Evolutionary conservation across 2,888 invertebrate species (phyloP), one percentile per base, ranked within the genome.

Genomic region (Rutpela maculata): DNA sequence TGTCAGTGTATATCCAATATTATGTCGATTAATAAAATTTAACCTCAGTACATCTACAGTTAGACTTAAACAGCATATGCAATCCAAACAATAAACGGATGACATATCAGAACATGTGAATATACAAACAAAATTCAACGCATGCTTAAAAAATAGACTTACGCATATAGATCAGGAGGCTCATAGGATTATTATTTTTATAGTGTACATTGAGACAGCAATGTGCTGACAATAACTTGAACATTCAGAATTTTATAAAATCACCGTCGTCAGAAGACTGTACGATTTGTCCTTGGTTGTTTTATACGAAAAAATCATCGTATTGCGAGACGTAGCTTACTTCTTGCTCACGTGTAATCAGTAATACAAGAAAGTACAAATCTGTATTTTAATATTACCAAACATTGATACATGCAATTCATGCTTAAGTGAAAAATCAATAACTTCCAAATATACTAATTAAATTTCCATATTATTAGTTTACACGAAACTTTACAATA

Each of bases 121-220:
- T 70, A 60, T 70, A 70, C 70, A 70, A 19, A 70, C 18, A 70
- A 35, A 26, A 7, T 22, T 59, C 19, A 38, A 60, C 38, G n/a
- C 70, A 70, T 70, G 70, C 70, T 43, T 60, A 70, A 70, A 38
- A 67, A 15, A 15, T 67, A 10, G 17, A 70, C 60, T 60, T 69
- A 69, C 69, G 57, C 18, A 59, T 69, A 68, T 59, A 69, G n/a
- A 62, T 26, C 62, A 62, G 11, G 26, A 59, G 12, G 22, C 50
- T 50, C 50, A 50, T 6, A 12, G 50, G 50, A 12, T 50, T 15
- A n/a, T 50, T 50, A 50, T n/a, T 59, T n/a, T 59, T 59, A 59
- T 10, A 59, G 22, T 17, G 18, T 22, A 22, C 18, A 59, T 59
- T 59, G 59, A 1, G 50, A 50, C 50, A 50, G n/a, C 50, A n/a